Base-by-base conservation (phyloP, 2,797 vertebrate genomes). In the Leptatherina wallacei region DNA sequence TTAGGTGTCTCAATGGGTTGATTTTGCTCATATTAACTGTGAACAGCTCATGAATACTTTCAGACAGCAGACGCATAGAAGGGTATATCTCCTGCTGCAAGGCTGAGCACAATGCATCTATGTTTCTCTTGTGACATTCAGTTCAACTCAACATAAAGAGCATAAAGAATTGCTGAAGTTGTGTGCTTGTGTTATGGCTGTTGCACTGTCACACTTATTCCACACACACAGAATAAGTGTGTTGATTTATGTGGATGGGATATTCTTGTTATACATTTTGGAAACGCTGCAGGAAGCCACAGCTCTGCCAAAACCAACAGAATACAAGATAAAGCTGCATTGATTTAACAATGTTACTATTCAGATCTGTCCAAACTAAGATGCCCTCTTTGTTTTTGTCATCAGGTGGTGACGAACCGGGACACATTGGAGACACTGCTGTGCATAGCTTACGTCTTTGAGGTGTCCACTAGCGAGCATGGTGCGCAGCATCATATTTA, bases 401-500 rank as follows among this genome's bases (percentile, higher is more conserved):
- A 32, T 6, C 91, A 97, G 96, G 96, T 97, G 81, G 96, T 97
- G 79, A 96, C 95, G 59, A 96, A 97, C 94, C 93, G 96, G 81
- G 96, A 97, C 90, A 97, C 96, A 1, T 94, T 97, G 88, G 96
- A 97, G 93, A 96, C 95, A 7, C 88, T 97, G 87, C 91, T 97
- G 61, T 97, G 96, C 77, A 86, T 97, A 38, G 96, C 96, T 0
- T 97, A 96, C 5, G 96, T 97, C 65, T 97, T 97, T 0, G 96
- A 97, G 88, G 96, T 97, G 82, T 97, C 96, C 6, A 95, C 96
- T 61, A 97, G 96, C 0, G 96, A 97, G 80, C 96, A 96, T 0
- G 96, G 96, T 0, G 96, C 96, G 10, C 96, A 97, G 81, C 96
- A 97, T 88, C 96, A 97, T 71, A 96, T 97, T 89, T 97, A 97